Conservation (phyloP, 2,888 invertebrate genomes). For the Epistrophella euchroma region DNA sequence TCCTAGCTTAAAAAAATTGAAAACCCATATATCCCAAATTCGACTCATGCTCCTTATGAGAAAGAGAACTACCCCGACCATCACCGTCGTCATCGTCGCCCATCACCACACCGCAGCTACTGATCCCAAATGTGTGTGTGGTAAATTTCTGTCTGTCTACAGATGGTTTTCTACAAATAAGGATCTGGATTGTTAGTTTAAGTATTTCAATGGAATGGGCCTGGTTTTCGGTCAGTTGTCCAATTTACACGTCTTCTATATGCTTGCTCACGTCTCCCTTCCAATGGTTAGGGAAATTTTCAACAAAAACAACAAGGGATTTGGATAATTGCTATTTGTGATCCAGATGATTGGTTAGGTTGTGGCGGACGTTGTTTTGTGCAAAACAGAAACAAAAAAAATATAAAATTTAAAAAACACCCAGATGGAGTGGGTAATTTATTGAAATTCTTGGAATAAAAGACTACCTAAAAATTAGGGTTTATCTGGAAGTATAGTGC, state of each 20-base stretch:
- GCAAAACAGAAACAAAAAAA: neutral
- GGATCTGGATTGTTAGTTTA: slow-evolving; percentile 73
- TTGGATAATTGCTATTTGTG: slow-evolving; percentile 76
- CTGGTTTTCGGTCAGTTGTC: slow-evolving; percentile 66
- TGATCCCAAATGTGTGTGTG: slow-evolving; percentile 46
- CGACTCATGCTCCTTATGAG: slow-evolving; percentile 56
- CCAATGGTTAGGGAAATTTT: slow-evolving; percentile 14
- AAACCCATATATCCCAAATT: slow-evolving; percentile 63
- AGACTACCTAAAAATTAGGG: slow-evolving; percentile 67
- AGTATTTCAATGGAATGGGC: slow-evolving; percentile 52
- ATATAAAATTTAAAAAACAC: slow-evolving; percentile 36
- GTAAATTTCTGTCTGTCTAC: slow-evolving; percentile 74
- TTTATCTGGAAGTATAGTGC: slow-evolving; percentile 16
- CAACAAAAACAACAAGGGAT: slow-evolving; percentile 72
- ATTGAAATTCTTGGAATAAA: slow-evolving; percentile 77
- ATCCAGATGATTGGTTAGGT: slow-evolving; percentile 74
- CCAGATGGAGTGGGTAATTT: slow-evolving; percentile 69
- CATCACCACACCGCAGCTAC: neutral
- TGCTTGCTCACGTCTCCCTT: slow-evolving; percentile 65
- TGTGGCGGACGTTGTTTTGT: slow-evolving; percentile 51
- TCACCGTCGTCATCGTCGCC: neutral
- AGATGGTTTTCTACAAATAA: slow-evolving; percentile 70
- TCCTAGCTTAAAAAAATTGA: slow-evolving; percentile 62
- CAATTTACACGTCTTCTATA: slow-evolving; percentile 71
- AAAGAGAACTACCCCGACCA: neutral